Evolutionary conservation across 2,888 invertebrate genomes (phyloP).

Genomic region (Cheilosia impressa): DNA sequence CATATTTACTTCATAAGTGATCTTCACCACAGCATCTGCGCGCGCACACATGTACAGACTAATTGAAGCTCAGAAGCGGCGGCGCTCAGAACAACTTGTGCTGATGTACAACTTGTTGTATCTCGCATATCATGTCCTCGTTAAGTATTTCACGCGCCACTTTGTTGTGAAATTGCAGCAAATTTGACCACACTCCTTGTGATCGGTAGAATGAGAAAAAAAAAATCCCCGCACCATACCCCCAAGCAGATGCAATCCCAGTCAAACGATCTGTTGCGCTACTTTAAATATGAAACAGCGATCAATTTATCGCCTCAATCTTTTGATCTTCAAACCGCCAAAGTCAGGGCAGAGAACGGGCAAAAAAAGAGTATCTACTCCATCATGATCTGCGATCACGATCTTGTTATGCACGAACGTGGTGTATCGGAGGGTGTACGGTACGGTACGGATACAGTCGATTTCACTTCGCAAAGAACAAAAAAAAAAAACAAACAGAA

Average conservation of each 20-base stretch:
- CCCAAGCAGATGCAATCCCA: conserved; percentile 68
- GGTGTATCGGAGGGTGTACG: too few relatives aligned
- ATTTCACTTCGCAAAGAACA: too few relatives aligned
- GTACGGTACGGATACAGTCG: too few relatives aligned
- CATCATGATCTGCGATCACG: conserved; percentile 63
- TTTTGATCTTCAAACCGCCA: conserved; percentile 72
- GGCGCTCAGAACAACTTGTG: conserved; percentile 11
- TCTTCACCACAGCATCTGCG: conserved; percentile 24
- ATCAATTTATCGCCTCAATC: conserved; percentile 74
- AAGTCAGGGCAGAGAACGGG: conserved; percentile 51
- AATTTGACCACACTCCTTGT: conserved; percentile 68
- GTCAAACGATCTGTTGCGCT: conserved; percentile 72
- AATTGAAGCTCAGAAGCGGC: conserved; percentile 19
- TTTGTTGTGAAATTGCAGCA: conserved; percentile 69
- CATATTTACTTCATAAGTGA: conserved; percentile 30
- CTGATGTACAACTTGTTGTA: conserved; percentile 47
- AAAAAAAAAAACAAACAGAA: conserved; percentile 8
- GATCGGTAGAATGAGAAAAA: conserved; percentile 45
- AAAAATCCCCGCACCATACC: conserved; percentile 32
- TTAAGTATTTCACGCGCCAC: conserved; percentile 64
- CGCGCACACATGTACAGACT: conserved; percentile 19
- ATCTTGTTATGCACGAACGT: conserved; percentile 19
- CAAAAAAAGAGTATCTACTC: conserved; percentile 18
- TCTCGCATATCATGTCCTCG: conserved; percentile 66
- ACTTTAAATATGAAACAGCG: conserved; percentile 73